These are phyloP conservation scores for Acleris emargana DNA, from an alignment of 2,888 invertebrate genomes.

Conservation along the genomic window DNA sequence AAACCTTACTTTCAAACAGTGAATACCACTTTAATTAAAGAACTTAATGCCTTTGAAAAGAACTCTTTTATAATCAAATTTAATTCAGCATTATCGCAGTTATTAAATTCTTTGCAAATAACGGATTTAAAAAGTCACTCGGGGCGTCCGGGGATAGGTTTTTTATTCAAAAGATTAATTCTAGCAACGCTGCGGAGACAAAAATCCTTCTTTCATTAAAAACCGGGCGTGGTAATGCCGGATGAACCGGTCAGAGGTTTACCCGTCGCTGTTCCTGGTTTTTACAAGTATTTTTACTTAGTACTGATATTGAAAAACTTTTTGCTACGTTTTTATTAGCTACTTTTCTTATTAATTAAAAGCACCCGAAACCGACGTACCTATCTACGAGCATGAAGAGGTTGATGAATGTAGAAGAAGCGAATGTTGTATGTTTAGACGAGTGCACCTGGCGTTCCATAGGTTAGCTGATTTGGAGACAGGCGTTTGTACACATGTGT, in stretches of 20 bases:
- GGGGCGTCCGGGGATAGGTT: not conserved
- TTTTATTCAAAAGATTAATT: slow-evolving; percentile 34
- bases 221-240: slow-evolving; percentile 12
- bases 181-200: slow-evolving; percentile 28
- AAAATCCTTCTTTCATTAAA: slow-evolving; percentile 35
- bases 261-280: slow-evolving; percentile 1
- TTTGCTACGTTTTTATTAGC: no score
- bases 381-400: no score
- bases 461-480: no score
- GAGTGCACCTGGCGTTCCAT: no score
- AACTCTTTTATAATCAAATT: not conserved
- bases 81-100: slow-evolving; percentile 17
- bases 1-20: not conserved
- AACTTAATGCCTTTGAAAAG: not conserved
- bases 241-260: not conserved
- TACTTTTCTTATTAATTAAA: no score
- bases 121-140: slow-evolving; percentile 29
- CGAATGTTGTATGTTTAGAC: no score
- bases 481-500: no score
- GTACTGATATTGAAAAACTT: not conserved
- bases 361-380: no score
- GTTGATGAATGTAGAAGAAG: no score
- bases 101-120: slow-evolving; percentile 22
- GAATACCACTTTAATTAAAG: not conserved
- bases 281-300: slow-evolving; percentile 20